These are phyloP conservation scores for Globodera rostochiensis DNA, from an alignment of 1,140 invertebrate species.

Conservation along the genomic window DNA sequence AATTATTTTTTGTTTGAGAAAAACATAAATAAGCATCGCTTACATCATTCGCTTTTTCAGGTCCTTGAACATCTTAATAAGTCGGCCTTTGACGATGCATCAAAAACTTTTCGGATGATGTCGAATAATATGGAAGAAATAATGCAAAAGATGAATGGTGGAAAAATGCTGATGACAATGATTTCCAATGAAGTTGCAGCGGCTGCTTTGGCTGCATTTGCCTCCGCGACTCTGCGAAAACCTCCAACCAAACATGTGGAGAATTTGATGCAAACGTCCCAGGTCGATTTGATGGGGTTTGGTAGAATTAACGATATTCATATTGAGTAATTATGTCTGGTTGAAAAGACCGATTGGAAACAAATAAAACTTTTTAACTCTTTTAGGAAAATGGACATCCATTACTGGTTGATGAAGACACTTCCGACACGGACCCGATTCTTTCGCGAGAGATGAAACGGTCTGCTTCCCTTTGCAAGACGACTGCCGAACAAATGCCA, in stretches of 20 bases:
- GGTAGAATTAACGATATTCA: no score
- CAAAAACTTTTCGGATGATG: slow-evolving; percentile 40
- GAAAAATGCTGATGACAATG: slow-evolving; percentile 29
- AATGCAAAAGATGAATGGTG: slow-evolving; percentile 9
- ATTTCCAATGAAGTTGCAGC: slow-evolving; percentile 49
- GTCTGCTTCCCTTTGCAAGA: background rate
- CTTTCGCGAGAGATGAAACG: background rate
- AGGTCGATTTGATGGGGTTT: background rate
- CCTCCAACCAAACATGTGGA: slow-evolving; percentile 44
- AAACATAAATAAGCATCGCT: no score
- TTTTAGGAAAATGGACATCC: slow-evolving; percentile 4
- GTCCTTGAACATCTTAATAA: slow-evolving; percentile 40
- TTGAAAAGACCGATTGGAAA: background rate
- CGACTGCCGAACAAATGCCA: background rate
- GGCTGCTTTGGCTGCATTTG: slow-evolving; percentile 46
- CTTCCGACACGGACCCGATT: background rate
- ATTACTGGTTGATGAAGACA: slow-evolving; percentile 72
- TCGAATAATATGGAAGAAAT: slow-evolving; percentile 35
- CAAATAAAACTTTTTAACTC: slow-evolving; percentile 16
- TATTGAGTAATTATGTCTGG: no score
- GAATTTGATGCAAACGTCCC: slow-evolving; percentile 45
- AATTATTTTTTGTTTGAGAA: no score
- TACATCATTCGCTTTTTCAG: slow-evolving; percentile 20
- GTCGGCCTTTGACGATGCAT: slow-evolving; percentile 33
- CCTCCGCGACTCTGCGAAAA: slow-evolving; percentile 39